Evolutionary conservation across 2,113 vertebrate species (phyloP).

Genomic region (Oxyura jamaicensis): DNA sequence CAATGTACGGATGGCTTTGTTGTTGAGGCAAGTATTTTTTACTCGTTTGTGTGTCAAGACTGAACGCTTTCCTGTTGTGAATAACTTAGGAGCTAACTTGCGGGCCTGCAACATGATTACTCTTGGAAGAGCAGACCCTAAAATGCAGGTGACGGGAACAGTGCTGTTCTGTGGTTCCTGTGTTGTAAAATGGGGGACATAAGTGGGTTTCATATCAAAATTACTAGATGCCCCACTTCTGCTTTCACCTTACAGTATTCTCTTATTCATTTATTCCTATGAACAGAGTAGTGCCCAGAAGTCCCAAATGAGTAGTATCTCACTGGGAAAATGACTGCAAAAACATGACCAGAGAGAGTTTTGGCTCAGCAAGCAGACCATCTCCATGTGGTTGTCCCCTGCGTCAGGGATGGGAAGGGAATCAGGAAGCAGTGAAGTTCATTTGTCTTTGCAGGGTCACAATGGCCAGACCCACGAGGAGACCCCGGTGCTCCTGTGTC

Average conservation of each 20-base stretch:
- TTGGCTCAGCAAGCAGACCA: background rate
- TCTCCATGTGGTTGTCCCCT: background rate
- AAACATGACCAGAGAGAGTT: background rate
- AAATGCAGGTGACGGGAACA: background rate
- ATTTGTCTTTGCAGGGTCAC: background rate
- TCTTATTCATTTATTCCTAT: background rate
- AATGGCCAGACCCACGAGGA: background rate
- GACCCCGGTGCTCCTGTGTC: background rate
- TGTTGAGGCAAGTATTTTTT: background rate
- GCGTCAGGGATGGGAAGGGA: fast-evolving
- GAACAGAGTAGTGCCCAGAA: background rate
- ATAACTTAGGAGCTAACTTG: background rate
- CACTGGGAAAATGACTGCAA: fast-evolving
- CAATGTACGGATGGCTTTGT: background rate
- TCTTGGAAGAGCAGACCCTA: background rate
- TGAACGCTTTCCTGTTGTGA: background rate
- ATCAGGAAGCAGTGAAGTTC: background rate
- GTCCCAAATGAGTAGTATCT: background rate
- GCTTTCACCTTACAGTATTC: fast-evolving
- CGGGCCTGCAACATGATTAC: background rate
- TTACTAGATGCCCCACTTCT: background rate
- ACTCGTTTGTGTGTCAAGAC: background rate
- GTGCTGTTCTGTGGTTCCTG: background rate
- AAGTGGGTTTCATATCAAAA: background rate
- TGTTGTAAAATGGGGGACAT: background rate